phyloP scores from a whole-genome alignment of 2,113 vertebrate genomes.

The Scomber scombrus region DNA sequence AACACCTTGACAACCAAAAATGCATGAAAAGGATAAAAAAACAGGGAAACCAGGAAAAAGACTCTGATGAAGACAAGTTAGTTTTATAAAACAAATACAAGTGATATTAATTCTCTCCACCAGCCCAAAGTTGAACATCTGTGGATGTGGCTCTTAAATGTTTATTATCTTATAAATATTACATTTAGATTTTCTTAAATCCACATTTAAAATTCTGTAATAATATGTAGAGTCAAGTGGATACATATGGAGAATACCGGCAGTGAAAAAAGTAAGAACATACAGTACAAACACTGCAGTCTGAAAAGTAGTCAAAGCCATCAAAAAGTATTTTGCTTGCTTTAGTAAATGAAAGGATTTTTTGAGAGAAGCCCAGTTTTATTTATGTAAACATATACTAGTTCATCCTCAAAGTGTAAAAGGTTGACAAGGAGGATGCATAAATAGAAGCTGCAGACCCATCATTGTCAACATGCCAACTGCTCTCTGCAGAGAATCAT shows the following conservation, averaged over 20 bases:
- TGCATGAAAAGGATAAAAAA: not conserved
- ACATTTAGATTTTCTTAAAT: not conserved
- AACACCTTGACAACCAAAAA: not conserved
- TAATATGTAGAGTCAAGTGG: not conserved
- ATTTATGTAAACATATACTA: conserved; percentile 57
- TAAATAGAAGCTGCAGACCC: conserved; percentile 71
- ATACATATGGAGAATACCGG: not conserved
- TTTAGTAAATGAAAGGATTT: conserved; percentile 21
- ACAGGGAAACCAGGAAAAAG: not conserved
- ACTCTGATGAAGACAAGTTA: not conserved
- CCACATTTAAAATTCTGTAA: not conserved
- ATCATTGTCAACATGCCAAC: conserved; percentile 77
- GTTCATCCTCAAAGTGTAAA: conserved; percentile 54
- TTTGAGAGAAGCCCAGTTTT: conserved; percentile 30
- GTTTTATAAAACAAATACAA: not conserved
- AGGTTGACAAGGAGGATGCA: conserved; percentile 71
- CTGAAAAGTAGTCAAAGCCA: not conserved
- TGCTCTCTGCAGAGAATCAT: conserved; percentile 64
- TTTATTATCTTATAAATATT: conserved; percentile 3
- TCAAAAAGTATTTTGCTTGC: conserved; percentile 7
- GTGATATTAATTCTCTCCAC: too few relatives aligned
- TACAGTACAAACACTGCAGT: not conserved
- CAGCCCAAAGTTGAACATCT: not conserved
- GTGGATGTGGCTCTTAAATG: not conserved
- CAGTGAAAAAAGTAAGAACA: not conserved